Evolutionary conservation across 2,888 invertebrate genomes (phyloP), one percentile per base, ranked within the genome.

Genomic region (Mesochorus sp.): DNA sequence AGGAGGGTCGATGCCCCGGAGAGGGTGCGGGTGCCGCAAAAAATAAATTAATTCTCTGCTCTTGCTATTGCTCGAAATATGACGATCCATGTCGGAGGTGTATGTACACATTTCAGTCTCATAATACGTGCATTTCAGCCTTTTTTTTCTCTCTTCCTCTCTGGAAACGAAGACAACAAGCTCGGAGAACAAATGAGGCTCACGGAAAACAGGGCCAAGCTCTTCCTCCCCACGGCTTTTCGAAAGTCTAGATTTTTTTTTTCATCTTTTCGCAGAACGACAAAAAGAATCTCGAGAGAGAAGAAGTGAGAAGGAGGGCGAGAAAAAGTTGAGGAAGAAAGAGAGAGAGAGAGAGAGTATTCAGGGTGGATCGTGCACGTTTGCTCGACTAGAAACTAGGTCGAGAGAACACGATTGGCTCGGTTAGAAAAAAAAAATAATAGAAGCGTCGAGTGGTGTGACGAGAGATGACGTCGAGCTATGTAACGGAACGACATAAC

Each of bases 401-500:
- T 78, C 85, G 83, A 82, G 81, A 80, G 75, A 71, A 53, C 47
- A 68, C 79, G 83, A 84, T 84, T 82, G 82, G 80, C 80, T 68
- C 68, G 77, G 75, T 75, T 72, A 59, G 28, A 75, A 73, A 71
- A 42, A 57, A 57, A 39, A 70, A 34, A 17, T 3, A 39, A n/a
- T 4, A 67, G 39, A 37, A 70, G 37, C 19, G 72, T 61, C 68
- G 49, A 26, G 42, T 34, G 12, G 44, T 14, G 37, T 34, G 31
- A 34, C 5, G 17, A 47, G 61, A 42, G 47, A 34, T 57, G n/a
- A 14, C 21, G 42, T 34, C 34, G 49, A 64, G 34, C 19, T 51
- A 8, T 53, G 21, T 12, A 39, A 17, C 44, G 26, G 31, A 31
- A 8, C 28, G 19, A 57, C 14, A 42, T 17, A 42, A 14, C 2